These are phyloP conservation scores for Adela reaumurella DNA, from an alignment of 2,888 invertebrate species.

Conservation along the genomic window DNA sequence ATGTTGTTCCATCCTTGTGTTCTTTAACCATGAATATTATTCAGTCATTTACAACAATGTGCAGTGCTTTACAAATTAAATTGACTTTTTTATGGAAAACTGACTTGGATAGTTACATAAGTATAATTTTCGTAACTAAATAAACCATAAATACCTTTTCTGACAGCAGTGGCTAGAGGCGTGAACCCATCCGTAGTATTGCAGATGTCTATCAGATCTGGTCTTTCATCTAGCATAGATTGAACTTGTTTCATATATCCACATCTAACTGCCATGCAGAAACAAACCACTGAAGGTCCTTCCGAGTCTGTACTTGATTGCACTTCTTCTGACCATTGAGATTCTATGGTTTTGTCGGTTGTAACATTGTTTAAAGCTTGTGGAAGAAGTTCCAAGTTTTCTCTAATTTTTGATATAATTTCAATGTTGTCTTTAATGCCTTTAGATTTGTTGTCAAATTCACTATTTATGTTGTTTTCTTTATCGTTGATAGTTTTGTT, in stretches of 20 bases:
- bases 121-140: no score
- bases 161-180: slow-evolving; percentile 50
- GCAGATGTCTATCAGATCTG: slow-evolving; percentile 37
- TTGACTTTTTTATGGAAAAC: no score
- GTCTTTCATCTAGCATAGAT: slow-evolving; percentile 39
- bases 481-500: slow-evolving; percentile 16
- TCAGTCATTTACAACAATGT: no score
- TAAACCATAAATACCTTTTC: slow-evolving; percentile 30
- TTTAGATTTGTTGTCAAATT: no score
- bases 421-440: no score
- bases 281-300: slow-evolving; percentile 34
- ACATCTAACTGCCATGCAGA: slow-evolving; percentile 43
- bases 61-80: no score
- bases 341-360: slow-evolving; percentile 17
- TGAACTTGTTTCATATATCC: slow-evolving; percentile 41
- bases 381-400: no score
- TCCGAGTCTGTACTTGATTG: slow-evolving; percentile 34
- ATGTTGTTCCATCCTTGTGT: no score
- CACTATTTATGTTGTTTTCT: not conserved
- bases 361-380: not conserved
- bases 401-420: no score
- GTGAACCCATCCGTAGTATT: slow-evolving; percentile 45
- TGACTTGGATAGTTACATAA: no score
- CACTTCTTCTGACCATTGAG: slow-evolving; percentile 29
- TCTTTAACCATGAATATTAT: no score